Evolutionary conservation across 2,113 vertebrate genomes (phyloP).

Genomic region (Pterophyllum scalare): DNA sequence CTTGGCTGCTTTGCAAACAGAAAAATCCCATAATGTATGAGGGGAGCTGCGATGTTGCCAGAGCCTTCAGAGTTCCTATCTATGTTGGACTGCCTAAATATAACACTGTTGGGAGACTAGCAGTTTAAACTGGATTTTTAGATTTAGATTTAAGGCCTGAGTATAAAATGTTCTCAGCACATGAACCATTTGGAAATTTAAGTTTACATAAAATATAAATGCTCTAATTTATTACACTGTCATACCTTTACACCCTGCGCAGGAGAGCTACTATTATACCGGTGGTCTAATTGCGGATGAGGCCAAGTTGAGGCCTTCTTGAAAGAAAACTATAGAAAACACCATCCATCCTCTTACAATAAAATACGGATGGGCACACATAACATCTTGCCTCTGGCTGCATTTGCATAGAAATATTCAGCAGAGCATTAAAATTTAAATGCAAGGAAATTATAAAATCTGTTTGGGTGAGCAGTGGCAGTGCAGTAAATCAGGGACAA

Average conservation of each 20-base stretch:
- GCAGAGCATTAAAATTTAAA: constrained; percentile 37
- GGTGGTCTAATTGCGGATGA: not conserved
- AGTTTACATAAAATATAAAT: not conserved
- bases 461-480: constrained; percentile 39
- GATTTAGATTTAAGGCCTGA: not conserved
- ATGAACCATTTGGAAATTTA: not conserved
- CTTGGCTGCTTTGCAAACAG: not conserved
- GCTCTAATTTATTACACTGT: not conserved
- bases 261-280: not conserved
- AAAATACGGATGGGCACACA: not conserved
- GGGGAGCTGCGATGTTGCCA: not conserved
- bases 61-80: not conserved
- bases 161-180: not conserved
- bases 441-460: constrained; percentile 37
- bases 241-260: not conserved
- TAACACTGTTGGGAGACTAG: not conserved
- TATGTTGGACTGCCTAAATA: not conserved
- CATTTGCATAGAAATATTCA: constrained; percentile 25
- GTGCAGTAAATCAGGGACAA: constrained; percentile 30
- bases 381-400: constrained; percentile 19
- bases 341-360: not conserved
- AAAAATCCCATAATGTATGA: not conserved
- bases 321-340: not conserved
- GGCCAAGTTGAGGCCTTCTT: not conserved
- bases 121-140: not conserved